Base-by-base conservation (phyloP, 1,140 invertebrate genomes). In the Rhagoletis zephyria region DNA sequence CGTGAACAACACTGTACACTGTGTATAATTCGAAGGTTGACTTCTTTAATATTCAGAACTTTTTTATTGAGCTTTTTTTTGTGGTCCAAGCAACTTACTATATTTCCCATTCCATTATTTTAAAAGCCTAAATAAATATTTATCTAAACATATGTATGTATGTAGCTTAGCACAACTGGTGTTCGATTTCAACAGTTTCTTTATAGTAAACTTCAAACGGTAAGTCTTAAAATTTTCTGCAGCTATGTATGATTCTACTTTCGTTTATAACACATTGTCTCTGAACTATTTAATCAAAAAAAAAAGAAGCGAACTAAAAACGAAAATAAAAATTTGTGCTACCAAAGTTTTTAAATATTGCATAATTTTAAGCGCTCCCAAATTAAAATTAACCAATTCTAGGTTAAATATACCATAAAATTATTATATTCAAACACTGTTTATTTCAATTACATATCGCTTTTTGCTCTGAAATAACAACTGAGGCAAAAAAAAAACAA, bases 221-320 rank as follows among this genome's bases (percentile, higher is more conserved):
- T 81, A 81, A 81, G 74, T 81, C 40, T 81, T 9, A 81, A 51
- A 56, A 59, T n/a, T 59, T 81, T 81, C 74, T 81, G 74, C 74
- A 81, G 67, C 74, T 56, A 59, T 81, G 16, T 81, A 81, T 16
- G 48, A 81, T 81, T 81, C 74, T 81, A 81, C 74, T 81, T 81
- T 81, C 74, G 74, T 81, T 81, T 81, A 81, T 81, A 56, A 81
- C 48, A 81, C 45, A 9, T 4, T 56, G n/a, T 81, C 74, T 19
- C 48, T 74, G 7, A 81, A 81, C 48, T 59, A 56, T 56, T 51
- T 30, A 30, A 30, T 30, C 30, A 12, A 12, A 12, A 81, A 59
- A 19, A 56, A 81, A 19, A 19, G 1, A 59, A n/a, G 56, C 45
- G 7, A 30, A 81, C 42, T 56, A 63, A n/a, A 67, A 67, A 14